Conservation (phyloP, 2,113 vertebrate genomes). For the Okapia johnstoni region DNA sequence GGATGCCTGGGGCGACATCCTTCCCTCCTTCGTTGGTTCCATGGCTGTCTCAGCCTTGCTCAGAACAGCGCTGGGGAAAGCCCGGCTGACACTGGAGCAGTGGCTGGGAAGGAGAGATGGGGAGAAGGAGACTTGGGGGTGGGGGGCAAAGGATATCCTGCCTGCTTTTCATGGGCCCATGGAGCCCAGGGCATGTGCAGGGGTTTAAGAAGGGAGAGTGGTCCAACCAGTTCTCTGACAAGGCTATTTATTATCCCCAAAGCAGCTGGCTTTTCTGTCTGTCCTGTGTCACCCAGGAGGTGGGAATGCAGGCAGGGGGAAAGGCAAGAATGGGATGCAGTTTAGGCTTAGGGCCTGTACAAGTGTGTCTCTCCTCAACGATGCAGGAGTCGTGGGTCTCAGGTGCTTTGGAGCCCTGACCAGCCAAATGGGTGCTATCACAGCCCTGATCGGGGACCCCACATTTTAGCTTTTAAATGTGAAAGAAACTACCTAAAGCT, state of each 20-base stretch:
- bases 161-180: not conserved
- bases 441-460: not conserved
- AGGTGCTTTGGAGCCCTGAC: constrained; percentile 27
- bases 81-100: constrained; percentile 55
- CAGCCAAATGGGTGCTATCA: constrained; percentile 46
- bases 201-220: constrained; percentile 40
- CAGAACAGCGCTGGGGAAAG: constrained; percentile 56
- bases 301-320: not conserved
- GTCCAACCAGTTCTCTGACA: constrained; percentile 66
- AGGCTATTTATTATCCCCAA: constrained; percentile 64
- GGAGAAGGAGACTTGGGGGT: not conserved
- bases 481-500: constrained; percentile 27
- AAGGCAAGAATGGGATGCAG: constrained; percentile 22
- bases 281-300: constrained; percentile 23
- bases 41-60: constrained; percentile 41
- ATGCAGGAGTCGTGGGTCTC: constrained; percentile 30
- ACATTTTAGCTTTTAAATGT: constrained; percentile 46
- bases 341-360: constrained; percentile 35
- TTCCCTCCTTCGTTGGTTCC: constrained; percentile 22
- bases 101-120: constrained; percentile 7
- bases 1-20: not conserved
- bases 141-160: not conserved
- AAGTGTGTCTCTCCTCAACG: not conserved
- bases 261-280: constrained; percentile 62
- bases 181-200: constrained; percentile 36